Conservation (phyloP, 2,888 invertebrate species). For the Mantis religiosa region DNA sequence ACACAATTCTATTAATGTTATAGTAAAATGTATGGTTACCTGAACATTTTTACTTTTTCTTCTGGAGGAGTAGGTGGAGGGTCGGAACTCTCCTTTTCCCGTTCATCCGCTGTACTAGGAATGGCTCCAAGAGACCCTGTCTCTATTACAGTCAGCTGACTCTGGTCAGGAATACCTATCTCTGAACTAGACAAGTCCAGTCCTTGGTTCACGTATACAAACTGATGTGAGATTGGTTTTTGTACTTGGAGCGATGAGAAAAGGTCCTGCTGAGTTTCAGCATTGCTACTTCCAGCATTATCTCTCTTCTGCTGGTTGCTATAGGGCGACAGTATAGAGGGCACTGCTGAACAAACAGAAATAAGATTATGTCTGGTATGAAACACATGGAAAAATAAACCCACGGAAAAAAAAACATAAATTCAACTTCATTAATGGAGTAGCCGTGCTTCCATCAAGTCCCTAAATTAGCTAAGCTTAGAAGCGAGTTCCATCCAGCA, state of each 20-base stretch:
- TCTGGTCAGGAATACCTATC: neutral
- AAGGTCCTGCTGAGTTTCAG: neutral
- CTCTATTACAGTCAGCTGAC: neutral
- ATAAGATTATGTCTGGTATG: neutral
- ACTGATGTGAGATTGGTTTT: neutral
- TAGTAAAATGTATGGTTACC: constrained; percentile 33
- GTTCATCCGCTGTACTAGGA: neutral
- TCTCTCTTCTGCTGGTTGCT: neutral
- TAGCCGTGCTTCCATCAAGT: too few relatives aligned
- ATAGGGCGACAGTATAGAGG: neutral
- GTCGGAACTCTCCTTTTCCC: constrained; percentile 18
- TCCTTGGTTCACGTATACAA: neutral
- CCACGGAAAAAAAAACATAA: too few relatives aligned
- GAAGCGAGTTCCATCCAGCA: too few relatives aligned
- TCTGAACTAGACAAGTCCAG: constrained; percentile 1
- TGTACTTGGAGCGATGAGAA: neutral
- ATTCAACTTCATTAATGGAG: too few relatives aligned
- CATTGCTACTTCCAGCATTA: neutral
- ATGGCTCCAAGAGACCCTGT: neutral
- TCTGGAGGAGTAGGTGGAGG: constrained; percentile 38
- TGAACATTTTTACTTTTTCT: constrained; percentile 43
- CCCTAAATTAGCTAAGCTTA: too few relatives aligned
- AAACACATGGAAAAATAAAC: too few relatives aligned
- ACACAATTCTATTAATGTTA: neutral
- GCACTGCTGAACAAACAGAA: neutral